Evolutionary conservation across 2,797 vertebrate species (phyloP).

Genomic region (Orestias chungarensis): DNA sequence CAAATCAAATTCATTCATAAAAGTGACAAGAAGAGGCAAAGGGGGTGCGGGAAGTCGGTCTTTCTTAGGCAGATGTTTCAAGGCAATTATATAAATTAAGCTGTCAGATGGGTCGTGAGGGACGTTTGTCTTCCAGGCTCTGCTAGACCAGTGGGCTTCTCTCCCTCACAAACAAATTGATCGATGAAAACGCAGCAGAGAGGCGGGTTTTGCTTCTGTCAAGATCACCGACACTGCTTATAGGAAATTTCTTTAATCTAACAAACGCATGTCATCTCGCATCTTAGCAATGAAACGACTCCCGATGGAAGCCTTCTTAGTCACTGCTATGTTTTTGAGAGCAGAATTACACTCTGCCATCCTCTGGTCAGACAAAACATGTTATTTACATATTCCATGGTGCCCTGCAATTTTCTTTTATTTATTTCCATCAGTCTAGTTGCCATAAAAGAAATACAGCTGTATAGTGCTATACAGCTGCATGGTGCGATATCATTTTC

Average conservation of each 20-base stretch:
- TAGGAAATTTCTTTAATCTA: slow-evolving; percentile 59
- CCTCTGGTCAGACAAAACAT: slow-evolving; percentile 28
- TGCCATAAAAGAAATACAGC: slow-evolving; percentile 8
- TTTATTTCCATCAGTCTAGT: slow-evolving; percentile 16
- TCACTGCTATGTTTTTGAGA: slow-evolving; percentile 42
- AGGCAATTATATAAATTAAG: slow-evolving; percentile 78
- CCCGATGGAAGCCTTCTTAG: slow-evolving; percentile 29
- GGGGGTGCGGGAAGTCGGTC: slow-evolving; percentile 58
- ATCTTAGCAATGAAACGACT: slow-evolving; percentile 25
- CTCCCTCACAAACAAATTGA: slow-evolving; percentile 41
- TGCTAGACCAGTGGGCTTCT: slow-evolving; percentile 47
- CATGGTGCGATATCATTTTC: slow-evolving; percentile 16
- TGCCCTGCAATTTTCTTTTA: slow-evolving; percentile 14
- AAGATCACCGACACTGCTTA: slow-evolving; percentile 38
- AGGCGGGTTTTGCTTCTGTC: slow-evolving; percentile 37
- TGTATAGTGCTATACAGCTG: slow-evolving; percentile 14
- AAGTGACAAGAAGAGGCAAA: slow-evolving; percentile 57
- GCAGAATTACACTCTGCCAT: slow-evolving; percentile 34
- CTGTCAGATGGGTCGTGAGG: slow-evolving; percentile 76
- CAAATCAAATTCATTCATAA: slow-evolving; percentile 66
- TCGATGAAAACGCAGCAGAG: slow-evolving; percentile 31
- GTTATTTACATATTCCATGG: slow-evolving; percentile 42
- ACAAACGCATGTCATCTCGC: slow-evolving; percentile 53
- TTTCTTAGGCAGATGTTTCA: slow-evolving; percentile 71
- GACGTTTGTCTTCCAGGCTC: slow-evolving; percentile 64